phyloP scores from a whole-genome alignment of 2,797 vertebrate species.

The Garrulus glandarius region DNA sequence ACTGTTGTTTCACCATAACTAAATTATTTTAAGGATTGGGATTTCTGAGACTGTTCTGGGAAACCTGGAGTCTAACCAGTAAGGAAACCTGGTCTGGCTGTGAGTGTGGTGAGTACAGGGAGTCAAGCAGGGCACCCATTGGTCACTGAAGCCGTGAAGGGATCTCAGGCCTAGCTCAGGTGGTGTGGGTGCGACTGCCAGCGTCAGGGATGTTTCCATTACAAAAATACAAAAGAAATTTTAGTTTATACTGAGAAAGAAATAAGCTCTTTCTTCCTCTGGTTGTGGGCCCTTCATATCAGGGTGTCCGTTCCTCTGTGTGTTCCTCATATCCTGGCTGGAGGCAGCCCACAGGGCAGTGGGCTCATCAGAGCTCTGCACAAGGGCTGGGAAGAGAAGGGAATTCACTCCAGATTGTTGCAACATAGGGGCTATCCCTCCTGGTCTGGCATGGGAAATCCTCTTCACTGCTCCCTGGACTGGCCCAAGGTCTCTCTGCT shows the following conservation, averaged over 20 bases:
- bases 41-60: neutral
- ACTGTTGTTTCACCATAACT: neutral
- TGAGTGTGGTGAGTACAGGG: neutral
- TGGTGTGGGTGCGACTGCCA: too few relatives aligned
- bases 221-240: neutral
- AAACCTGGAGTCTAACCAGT: accelerated
- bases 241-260: neutral
- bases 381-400: neutral
- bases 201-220: neutral
- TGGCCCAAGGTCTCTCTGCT: neutral
- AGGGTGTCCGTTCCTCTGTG: neutral
- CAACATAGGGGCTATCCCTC: accelerated
- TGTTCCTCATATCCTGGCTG: neutral
- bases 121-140: neutral
- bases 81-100: neutral
- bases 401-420: neutral
- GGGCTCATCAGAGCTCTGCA: neutral
- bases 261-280: neutral
- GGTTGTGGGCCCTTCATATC: neutral
- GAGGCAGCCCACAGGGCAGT: neutral
- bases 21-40: neutral
- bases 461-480: neutral
- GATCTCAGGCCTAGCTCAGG: neutral
- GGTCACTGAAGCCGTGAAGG: accelerated
- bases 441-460: neutral